Evolutionary conservation across 1,140 invertebrate genomes (phyloP).

Genomic region (Polypedilum pembai): DNA sequence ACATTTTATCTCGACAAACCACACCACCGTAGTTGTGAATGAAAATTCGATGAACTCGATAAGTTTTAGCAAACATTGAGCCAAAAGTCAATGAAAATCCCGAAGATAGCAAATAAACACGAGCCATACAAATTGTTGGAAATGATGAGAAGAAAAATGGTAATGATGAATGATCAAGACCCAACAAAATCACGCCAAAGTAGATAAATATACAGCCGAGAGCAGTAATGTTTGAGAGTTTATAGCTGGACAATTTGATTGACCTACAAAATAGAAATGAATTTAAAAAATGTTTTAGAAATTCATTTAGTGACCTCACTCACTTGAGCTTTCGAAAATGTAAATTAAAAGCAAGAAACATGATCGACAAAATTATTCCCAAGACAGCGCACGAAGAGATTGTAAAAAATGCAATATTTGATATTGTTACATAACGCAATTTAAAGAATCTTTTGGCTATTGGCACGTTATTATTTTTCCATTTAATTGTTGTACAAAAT

Average conservation of each 20-base stretch:
- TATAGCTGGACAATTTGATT: constrained; percentile 91
- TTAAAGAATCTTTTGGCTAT: constrained; percentile 65
- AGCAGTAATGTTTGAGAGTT: constrained; percentile 93
- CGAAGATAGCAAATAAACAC: constrained; percentile 77
- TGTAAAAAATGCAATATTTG: constrained; percentile 62
- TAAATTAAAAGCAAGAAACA: constrained; percentile 78
- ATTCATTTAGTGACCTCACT: constrained; percentile 36
- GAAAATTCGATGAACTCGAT: constrained; percentile 79
- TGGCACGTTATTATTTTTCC: constrained; percentile 68
- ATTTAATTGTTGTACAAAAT: constrained; percentile 59
- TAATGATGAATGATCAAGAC: constrained; percentile 73
- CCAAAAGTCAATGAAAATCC: constrained; percentile 82
- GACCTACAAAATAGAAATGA: constrained; percentile 47
- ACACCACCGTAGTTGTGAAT: constrained; percentile 51
- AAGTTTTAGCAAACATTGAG: constrained; percentile 85
- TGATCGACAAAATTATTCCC: constrained; percentile 67
- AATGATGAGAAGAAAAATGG: constrained; percentile 59
- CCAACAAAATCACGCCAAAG: constrained; percentile 81
- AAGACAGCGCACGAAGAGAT: constrained; percentile 61
- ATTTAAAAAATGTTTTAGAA: constrained; percentile 25
- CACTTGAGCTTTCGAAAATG: constrained; percentile 80
- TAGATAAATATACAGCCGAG: constrained; percentile 91
- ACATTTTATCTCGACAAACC: constrained; percentile 58
- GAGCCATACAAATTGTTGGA: constrained; percentile 71
- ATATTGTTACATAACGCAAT: constrained; percentile 62